phyloP scores from a whole-genome alignment of 2,797 vertebrate genomes.

The Sebastes hubbsi region DNA sequence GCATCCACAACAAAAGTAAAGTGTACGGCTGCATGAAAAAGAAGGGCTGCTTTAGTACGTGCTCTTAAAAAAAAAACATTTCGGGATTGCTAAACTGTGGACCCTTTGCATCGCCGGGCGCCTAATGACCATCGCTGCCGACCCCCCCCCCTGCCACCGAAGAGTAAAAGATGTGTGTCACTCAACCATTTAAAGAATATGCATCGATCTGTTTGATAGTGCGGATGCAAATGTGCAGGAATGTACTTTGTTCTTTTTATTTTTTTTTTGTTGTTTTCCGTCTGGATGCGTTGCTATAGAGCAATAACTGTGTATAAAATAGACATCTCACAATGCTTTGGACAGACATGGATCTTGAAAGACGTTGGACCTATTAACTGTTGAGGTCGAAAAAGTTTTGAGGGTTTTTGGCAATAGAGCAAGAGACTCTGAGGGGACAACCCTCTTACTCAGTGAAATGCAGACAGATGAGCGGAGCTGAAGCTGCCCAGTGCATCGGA shows the following conservation, averaged over 20 bases:
- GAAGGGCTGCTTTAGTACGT: constrained; percentile 76
- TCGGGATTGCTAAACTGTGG: constrained; percentile 48
- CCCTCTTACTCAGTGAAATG: constrained; percentile 10
- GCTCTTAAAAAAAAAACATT: constrained; percentile 47
- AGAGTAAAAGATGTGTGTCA: constrained; percentile 26
- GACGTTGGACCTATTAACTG: constrained; percentile 17
- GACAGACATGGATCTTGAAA: constrained; percentile 13
- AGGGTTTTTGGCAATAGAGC: constrained; percentile 43
- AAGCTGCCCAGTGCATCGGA: not conserved
- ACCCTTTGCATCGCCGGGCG: constrained; percentile 43
- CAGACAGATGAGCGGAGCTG: not conserved
- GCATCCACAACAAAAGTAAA: constrained; percentile 38
- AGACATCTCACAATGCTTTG: constrained; percentile 22
- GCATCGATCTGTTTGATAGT: constrained; percentile 36
- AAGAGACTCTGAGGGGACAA: not conserved
- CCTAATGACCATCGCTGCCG: constrained; percentile 46
- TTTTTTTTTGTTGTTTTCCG: constrained; percentile 18
- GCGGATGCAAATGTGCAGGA: constrained; percentile 37
- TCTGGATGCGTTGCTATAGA: constrained; percentile 58
- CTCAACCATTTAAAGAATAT: constrained; percentile 50
- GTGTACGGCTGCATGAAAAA: constrained; percentile 73
- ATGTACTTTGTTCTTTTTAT: constrained; percentile 25
- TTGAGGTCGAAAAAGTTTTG: not conserved
- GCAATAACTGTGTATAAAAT: constrained; percentile 72
- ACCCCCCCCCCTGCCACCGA: constrained; percentile 30